Conservation (phyloP, 2,113 vertebrate genomes). For the Pluvianellus socialis region DNA sequence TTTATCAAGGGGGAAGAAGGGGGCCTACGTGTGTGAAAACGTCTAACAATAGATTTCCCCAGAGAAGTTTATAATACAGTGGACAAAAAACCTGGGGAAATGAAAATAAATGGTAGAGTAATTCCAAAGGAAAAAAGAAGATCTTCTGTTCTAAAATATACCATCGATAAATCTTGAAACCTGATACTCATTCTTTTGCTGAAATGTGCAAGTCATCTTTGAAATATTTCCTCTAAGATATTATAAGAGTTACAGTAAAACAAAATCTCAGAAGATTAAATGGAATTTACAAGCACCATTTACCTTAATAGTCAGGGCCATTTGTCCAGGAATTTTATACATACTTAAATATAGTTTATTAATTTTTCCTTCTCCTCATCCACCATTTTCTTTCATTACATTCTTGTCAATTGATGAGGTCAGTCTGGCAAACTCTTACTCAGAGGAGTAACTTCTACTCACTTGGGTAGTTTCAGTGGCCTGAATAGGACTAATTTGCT, state of each 20-base stretch:
- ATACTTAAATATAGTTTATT: conserved; percentile 22
- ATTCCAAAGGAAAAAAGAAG: conserved; percentile 46
- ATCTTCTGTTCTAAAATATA: conserved; percentile 47
- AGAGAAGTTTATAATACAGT: conserved; percentile 46
- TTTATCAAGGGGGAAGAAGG: conserved; percentile 45
- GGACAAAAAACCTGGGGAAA: conserved; percentile 32
- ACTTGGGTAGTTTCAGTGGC: background rate
- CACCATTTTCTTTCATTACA: background rate
- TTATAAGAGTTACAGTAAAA: conserved; percentile 2
- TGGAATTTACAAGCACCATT: conserved; percentile 64
- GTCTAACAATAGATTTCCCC: conserved; percentile 61
- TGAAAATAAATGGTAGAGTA: conserved; percentile 61
- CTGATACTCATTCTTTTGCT: conserved; percentile 17
- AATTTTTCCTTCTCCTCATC: conserved; percentile 10
- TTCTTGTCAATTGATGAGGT: background rate
- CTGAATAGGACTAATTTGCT: background rate
- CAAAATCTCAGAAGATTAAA: conserved; percentile 51
- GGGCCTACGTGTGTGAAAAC: conserved; percentile 13
- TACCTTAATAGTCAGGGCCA: conserved; percentile 38
- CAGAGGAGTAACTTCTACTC: background rate
- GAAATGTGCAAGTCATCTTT: conserved; percentile 37
- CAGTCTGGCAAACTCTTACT: background rate
- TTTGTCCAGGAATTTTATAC: conserved; percentile 41
- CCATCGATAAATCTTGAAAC: conserved; percentile 43
- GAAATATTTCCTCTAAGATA: conserved; percentile 53